Evolutionary conservation across 2,113 vertebrate species (phyloP), one percentile per base, ranked within the genome.

Genomic region (Clarias batrachus): DNA sequence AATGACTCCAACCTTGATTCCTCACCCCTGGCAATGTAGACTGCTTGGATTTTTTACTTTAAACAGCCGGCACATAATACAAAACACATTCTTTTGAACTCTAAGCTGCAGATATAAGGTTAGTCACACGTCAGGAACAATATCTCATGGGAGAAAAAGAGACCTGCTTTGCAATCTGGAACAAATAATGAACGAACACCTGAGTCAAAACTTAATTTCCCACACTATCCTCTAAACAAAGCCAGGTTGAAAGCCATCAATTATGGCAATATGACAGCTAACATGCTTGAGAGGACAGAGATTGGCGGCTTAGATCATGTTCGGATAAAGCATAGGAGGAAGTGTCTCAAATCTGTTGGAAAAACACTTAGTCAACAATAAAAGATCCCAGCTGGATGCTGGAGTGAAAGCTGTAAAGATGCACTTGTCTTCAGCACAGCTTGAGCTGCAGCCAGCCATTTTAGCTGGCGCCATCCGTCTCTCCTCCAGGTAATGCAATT

Each of bases 401-500:
- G 93, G 94, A 93, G 92, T 94, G 92, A 92, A 93, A 93, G 93
- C 94, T 94, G 93, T 93, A 93, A 94, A 95, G 94, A 92, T 93
- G 92, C 93, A 94, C 93, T 95, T 95, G 94, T 93, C 92, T 93
- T 94, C 94, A 90, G 93, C 93, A 94, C 92, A 94, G 94, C 88
- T 93, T 91, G 92, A 94, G 91, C 91, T 88, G 89, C 90, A 91
- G 91, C 93, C 93, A 93, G 89, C 89, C 93, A 88, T 94, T 95
- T 95, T 94, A 94, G 93, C 94, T 93, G 95, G 95, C 94, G 94
- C 95, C 95, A 94, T 95, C 93, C 94, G 93, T 95, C 95, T 95
- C 94, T 94, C 92, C 93, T 94, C 82, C 93, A 95, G 94, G 94
- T 95, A 96, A 96, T 95, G 94, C 94, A 95, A 95, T 96, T 95